phyloP scores from a whole-genome alignment of 2,113 vertebrate species.

The Haliaeetus leucogaster region DNA sequence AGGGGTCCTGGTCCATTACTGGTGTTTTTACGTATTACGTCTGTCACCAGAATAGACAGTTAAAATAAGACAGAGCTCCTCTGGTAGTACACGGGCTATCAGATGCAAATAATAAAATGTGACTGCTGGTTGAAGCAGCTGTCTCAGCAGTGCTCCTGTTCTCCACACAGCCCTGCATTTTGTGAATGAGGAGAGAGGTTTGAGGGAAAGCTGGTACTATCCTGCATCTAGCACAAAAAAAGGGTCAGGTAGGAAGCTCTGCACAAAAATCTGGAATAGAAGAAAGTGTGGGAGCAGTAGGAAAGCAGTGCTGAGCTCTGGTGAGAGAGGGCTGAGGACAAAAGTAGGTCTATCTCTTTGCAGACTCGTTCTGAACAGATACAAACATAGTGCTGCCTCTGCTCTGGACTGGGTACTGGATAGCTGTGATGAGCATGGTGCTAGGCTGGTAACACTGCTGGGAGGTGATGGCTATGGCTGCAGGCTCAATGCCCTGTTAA shows the following conservation, averaged over 20 bases:
- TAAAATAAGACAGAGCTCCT: background rate
- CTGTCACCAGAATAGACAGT: background rate
- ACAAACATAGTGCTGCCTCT: background rate
- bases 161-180: background rate
- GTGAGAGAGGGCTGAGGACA: background rate
- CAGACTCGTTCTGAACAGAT: background rate
- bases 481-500: background rate
- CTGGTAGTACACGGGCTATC: background rate
- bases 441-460: background rate
- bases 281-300: background rate
- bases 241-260: background rate
- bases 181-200: background rate
- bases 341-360: background rate
- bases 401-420: background rate
- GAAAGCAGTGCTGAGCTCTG: background rate
- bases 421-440: background rate
- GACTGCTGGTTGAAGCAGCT: background rate
- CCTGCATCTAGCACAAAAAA: background rate
- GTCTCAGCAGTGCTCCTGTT: background rate
- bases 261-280: background rate
- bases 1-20: background rate
- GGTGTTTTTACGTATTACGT: accelerated
- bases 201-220: background rate
- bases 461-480: background rate
- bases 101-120: background rate